A percentile compares a stretch with the other conserved stretches of the same genome.
Evolutionary conservation across 2,797 vertebrate species (phyloP).

Genomic region (Cossypha niveicapilla): DNA sequence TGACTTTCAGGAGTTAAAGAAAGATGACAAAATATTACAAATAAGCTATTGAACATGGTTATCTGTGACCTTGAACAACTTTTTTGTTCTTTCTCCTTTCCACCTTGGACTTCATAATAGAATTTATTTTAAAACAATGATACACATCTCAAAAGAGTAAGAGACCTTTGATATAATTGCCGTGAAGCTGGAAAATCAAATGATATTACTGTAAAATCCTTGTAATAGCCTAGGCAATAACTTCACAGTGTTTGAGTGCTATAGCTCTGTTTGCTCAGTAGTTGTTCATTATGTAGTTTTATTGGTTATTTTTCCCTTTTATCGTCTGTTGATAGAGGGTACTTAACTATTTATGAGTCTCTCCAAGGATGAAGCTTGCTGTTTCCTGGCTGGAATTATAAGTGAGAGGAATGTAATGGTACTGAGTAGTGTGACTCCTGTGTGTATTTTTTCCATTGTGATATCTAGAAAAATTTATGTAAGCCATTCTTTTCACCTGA

Average conservation of each 20-base stretch:
- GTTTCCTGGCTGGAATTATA: slow-evolving; percentile 52
- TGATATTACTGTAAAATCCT: slow-evolving; percentile 54
- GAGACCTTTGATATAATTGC: slow-evolving; percentile 44
- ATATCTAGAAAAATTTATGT: not conserved
- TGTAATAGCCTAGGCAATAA: slow-evolving; percentile 57
- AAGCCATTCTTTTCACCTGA: not conserved
- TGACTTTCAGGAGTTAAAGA: not conserved
- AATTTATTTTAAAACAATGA: slow-evolving; percentile 29
- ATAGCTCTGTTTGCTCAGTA: slow-evolving; percentile 61
- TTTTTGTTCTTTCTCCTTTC: not conserved
- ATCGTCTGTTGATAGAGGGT: slow-evolving; percentile 58
- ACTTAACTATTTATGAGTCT: slow-evolving; percentile 67
- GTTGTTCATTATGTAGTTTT: slow-evolving; percentile 72
- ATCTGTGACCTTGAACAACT: slow-evolving; percentile 8
- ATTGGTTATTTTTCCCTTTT: slow-evolving; percentile 66
- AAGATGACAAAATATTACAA: not conserved
- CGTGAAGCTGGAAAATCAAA: slow-evolving; percentile 52
- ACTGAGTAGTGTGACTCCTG: not conserved
- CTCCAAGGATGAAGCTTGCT: slow-evolving; percentile 48
- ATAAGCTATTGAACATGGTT: not conserved
- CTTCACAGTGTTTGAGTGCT: not conserved
- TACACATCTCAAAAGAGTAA: not conserved
- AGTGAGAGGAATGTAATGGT: not conserved
- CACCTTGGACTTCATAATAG: not conserved
- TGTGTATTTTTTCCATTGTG: not conserved